A percentile compares a stretch with the other conserved stretches of the same genome.
These are phyloP conservation scores for Coenonympha arcania DNA, from an alignment of 2,888 invertebrate genomes.

Conservation along the genomic window DNA sequence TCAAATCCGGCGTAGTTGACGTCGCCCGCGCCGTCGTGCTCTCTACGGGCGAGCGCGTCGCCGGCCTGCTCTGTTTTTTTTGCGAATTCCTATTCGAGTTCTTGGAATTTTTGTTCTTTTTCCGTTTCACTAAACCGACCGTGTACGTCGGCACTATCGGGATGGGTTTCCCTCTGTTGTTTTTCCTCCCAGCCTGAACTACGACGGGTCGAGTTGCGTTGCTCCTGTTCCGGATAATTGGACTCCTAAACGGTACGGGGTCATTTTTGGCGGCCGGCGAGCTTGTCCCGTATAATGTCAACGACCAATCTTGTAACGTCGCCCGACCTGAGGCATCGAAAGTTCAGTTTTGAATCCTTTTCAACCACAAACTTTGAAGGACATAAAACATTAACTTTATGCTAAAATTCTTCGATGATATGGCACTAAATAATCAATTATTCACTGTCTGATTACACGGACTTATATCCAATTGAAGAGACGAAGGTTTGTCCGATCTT, in stretches of 20 bases:
- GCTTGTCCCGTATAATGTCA: conserved; percentile 92
- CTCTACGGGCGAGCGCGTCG: conserved; percentile 69
- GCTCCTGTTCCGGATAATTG: conserved; percentile 57
- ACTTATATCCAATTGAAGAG: no score
- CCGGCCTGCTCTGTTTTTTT: conserved; percentile 72
- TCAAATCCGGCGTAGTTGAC: conserved; percentile 53
- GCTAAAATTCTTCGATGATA: no score
- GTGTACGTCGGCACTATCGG: conserved; percentile 63
- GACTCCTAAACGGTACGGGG: conserved; percentile 71
- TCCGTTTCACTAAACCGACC: conserved; percentile 65
- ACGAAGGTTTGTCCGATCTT: no score
- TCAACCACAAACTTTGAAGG: background rate
- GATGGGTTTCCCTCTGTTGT: conserved; percentile 53
- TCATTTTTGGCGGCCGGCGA: conserved; percentile 77
- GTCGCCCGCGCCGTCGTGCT: conserved; percentile 66
- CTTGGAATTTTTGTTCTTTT: conserved; percentile 74
- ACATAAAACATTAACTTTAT: no score
- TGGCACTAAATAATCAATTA: no score
- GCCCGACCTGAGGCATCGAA: conserved; percentile 81
- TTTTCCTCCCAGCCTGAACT: conserved; percentile 60
- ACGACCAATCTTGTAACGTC: conserved; percentile 92
- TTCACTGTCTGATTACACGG: no score
- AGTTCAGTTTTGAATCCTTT: conserved; percentile 10
- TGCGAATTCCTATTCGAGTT: conserved; percentile 69
- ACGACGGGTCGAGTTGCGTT: conserved; percentile 64